These are phyloP conservation scores for Pseudochaenichthys georgianus DNA, from an alignment of 2,797 vertebrate species.

Conservation along the genomic window DNA sequence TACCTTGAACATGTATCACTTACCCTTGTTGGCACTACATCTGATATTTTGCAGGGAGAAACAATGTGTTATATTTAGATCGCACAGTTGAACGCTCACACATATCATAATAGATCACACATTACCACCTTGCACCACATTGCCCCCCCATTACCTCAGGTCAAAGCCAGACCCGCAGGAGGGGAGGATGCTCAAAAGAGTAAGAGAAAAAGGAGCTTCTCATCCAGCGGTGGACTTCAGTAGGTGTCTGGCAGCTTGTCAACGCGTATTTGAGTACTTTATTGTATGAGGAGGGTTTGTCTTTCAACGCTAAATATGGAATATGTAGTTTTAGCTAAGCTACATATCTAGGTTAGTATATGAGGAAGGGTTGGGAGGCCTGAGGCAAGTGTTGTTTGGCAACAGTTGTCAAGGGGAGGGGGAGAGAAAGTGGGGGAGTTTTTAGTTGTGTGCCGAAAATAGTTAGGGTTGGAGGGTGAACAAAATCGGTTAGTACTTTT, in stretches of 20 bases:
- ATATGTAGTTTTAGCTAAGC: slow-evolving; percentile 15
- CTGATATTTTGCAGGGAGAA: slow-evolving; percentile 47
- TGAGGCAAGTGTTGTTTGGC: slow-evolving; percentile 24
- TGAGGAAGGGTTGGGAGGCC: slow-evolving; percentile 14
- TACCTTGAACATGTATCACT: slow-evolving; percentile 61
- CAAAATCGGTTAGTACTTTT: slow-evolving; percentile 88
- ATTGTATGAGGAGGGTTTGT: background rate
- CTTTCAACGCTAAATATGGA: slow-evolving; percentile 20
- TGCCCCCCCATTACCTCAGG: background rate
- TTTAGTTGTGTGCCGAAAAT: slow-evolving; percentile 45
- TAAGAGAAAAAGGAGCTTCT: slow-evolving; percentile 9
- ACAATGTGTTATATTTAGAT: slow-evolving; percentile 24
- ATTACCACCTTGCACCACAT: background rate
- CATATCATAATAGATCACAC: background rate
- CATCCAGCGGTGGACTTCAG: slow-evolving; percentile 43
- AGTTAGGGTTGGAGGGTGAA: slow-evolving; percentile 81
- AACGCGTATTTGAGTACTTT: slow-evolving; percentile 13
- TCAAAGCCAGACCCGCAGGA: slow-evolving; percentile 6
- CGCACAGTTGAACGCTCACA: slow-evolving; percentile 3
- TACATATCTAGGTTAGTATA: slow-evolving; percentile 53
- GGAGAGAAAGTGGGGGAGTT: slow-evolving; percentile 19
- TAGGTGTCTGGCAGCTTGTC: slow-evolving; percentile 85
- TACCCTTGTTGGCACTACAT: slow-evolving; percentile 58
- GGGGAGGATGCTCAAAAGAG: slow-evolving; percentile 12
- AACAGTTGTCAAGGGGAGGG: slow-evolving; percentile 29